These are phyloP conservation scores for Macrosiphum euphorbiae DNA, from an alignment of 2,888 invertebrate genomes.

Conservation along the genomic window DNA sequence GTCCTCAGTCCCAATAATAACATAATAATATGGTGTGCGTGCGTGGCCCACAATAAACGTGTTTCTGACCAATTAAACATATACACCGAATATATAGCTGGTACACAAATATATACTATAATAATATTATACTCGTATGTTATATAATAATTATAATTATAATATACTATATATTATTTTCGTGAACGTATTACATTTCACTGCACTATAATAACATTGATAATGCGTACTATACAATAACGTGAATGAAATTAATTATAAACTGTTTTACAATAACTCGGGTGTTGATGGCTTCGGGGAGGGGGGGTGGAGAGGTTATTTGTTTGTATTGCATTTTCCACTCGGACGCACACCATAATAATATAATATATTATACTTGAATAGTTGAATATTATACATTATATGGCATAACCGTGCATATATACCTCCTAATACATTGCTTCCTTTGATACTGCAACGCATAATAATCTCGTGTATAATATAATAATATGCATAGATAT, in stretches of 20 bases:
- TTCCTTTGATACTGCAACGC: background rate
- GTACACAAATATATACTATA: background rate
- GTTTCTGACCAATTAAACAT: background rate
- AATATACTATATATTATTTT: background rate
- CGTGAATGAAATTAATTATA: constrained; percentile 28
- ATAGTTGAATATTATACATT: background rate
- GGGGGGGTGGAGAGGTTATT: background rate
- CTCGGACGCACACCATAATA: background rate
- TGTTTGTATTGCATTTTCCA: constrained; percentile 27
- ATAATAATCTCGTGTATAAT: background rate
- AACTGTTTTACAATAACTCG: background rate
- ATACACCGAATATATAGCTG: background rate
- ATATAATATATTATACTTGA: background rate
- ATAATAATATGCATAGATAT: background rate
- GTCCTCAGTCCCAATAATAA: background rate
- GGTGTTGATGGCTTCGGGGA: background rate
- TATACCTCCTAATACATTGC: background rate
- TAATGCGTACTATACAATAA: background rate
- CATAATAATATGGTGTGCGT: background rate
- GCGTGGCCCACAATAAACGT: background rate
- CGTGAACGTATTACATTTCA: background rate
- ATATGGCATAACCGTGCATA: constrained; percentile 18
- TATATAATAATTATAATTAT: background rate
- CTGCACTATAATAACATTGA: background rate
- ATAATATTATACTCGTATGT: background rate